Percentiles rank a stretch among this genome's conserved stretches.
These are phyloP conservation scores for Crenichthys baileyi DNA, from an alignment of 2,797 vertebrate species.

Conservation along the genomic window DNA sequence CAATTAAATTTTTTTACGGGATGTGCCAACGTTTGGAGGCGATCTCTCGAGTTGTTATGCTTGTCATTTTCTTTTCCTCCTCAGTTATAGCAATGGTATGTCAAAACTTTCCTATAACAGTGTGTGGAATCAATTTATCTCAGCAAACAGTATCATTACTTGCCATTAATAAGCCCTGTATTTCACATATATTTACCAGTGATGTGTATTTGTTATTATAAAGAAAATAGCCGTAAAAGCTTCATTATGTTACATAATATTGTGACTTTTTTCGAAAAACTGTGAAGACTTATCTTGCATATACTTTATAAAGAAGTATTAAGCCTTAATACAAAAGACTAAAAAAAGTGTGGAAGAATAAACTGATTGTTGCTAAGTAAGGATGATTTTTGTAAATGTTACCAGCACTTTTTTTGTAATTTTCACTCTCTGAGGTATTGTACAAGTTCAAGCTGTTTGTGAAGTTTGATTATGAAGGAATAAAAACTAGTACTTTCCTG, in stretches of 20 bases:
- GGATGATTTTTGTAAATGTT: slow-evolving; percentile 99
- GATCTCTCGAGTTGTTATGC: slow-evolving; percentile 84
- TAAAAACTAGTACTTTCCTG: slow-evolving; percentile 94
- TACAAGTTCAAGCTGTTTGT: slow-evolving; percentile 99
- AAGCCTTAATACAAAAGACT: slow-evolving; percentile 99
- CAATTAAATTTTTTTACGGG: slow-evolving; percentile 82
- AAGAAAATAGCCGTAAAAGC: slow-evolving; percentile 99
- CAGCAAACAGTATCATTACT: slow-evolving; percentile 99
- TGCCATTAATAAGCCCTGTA: slow-evolving; percentile 99
- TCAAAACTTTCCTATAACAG: slow-evolving; percentile 95
- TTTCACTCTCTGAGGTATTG: slow-evolving; percentile 99
- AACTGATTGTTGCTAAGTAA: slow-evolving; percentile 99
- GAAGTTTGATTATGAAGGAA: slow-evolving; percentile 99
- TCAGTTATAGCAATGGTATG: slow-evolving; percentile 85
- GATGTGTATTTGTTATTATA: slow-evolving; percentile 99
- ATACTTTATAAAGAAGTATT: slow-evolving; percentile 99
- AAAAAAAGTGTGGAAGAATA: slow-evolving; percentile 99
- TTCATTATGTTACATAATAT: slow-evolving; percentile 99
- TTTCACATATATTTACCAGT: slow-evolving; percentile 99
- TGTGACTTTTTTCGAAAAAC: slow-evolving; percentile 99
- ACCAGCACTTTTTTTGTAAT: slow-evolving; percentile 99
- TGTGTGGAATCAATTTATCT: slow-evolving; percentile 98
- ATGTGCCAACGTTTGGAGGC: slow-evolving; percentile 90
- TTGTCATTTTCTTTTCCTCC: slow-evolving; percentile 79
- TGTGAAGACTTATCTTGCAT: slow-evolving; percentile 99